A percentile compares a stretch with the other conserved stretches of the same genome.
These are phyloP conservation scores for Megalops atlanticus DNA, from an alignment of 2,113 vertebrate genomes.

Conservation along the genomic window DNA sequence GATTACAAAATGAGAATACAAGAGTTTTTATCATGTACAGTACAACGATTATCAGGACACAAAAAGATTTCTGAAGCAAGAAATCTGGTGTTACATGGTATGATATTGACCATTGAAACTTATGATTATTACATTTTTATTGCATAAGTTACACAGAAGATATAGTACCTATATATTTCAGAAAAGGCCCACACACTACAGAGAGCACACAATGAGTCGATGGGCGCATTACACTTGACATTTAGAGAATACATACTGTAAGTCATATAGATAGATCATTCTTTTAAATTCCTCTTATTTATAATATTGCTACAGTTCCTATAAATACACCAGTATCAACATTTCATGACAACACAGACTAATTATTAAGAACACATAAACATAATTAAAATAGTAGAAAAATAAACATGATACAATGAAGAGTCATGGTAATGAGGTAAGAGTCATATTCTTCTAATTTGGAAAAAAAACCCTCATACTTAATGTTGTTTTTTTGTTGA, in stretches of 20 bases:
- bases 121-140: conserved; percentile 7
- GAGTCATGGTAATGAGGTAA: not conserved
- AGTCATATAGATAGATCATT: not conserved
- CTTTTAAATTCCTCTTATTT: conserved; percentile 6
- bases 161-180: not conserved
- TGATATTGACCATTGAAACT: not conserved
- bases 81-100: not conserved
- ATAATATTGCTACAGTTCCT: conserved; percentile 18
- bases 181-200: not conserved
- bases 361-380: not conserved
- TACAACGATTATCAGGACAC: not conserved
- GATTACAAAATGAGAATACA: too few relatives aligned
- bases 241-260: not conserved
- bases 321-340: not conserved
- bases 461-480: conserved; percentile 3
- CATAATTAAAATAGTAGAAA: not conserved
- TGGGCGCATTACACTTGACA: not conserved
- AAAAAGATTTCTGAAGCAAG: not conserved
- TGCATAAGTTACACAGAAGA: conserved; percentile 17
- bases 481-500: conserved; percentile 18
- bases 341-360: not conserved
- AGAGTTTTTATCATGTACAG: not conserved
- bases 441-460: not conserved
- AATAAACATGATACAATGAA: not conserved
- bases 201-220: not conserved